Percentiles rank a stretch among this genome's conserved stretches.
phyloP scores from a whole-genome alignment of 2,888 invertebrate species.

The Dryomyza anilis region DNA sequence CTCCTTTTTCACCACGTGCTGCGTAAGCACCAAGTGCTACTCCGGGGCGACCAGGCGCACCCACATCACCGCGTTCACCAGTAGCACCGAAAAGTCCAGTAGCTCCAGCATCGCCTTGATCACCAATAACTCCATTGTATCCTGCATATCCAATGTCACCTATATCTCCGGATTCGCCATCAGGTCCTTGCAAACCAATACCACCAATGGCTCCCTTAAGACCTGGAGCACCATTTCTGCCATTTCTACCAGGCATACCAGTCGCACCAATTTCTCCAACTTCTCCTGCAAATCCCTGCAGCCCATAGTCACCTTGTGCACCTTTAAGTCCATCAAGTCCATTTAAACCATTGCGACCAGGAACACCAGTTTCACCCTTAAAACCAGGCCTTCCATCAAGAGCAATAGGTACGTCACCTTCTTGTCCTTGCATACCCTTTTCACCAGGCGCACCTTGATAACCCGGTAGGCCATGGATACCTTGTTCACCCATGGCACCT shows the following conservation, averaged over 20 bases:
- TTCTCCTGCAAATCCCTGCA: conserved; percentile 64
- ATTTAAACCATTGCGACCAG: conserved; percentile 63
- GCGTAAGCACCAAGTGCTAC: conserved; percentile 59
- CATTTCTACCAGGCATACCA: conserved; percentile 54
- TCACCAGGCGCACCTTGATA: conserved; percentile 45
- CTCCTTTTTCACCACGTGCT: conserved; percentile 66
- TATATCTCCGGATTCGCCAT: conserved; percentile 64
- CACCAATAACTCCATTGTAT: conserved; percentile 66
- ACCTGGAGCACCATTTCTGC: conserved; percentile 62
- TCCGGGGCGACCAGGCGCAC: conserved; percentile 54
- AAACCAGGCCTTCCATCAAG: conserved; percentile 63
- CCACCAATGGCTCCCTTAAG: conserved; percentile 60
- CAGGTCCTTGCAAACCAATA: conserved; percentile 62
- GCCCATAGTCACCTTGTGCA: conserved; percentile 62
- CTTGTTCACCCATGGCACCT: conserved; percentile 67
- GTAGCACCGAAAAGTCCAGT: conserved; percentile 63
- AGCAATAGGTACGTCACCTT: conserved; percentile 66
- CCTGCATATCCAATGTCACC: conserved; percentile 56
- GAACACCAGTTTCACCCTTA: conserved; percentile 69
- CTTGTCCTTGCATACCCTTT: conserved; percentile 67
- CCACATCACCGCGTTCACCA: conserved; percentile 66
- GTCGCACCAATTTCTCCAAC: conserved; percentile 62
- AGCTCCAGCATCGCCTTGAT: conserved; percentile 63
- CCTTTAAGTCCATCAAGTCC: conserved; percentile 65
- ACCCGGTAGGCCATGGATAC: conserved; percentile 62